Percentiles rank a stretch among this genome's conserved stretches.
phyloP scores from a whole-genome alignment of 2,888 invertebrate genomes.

The Drosophila planitibia region DNA sequence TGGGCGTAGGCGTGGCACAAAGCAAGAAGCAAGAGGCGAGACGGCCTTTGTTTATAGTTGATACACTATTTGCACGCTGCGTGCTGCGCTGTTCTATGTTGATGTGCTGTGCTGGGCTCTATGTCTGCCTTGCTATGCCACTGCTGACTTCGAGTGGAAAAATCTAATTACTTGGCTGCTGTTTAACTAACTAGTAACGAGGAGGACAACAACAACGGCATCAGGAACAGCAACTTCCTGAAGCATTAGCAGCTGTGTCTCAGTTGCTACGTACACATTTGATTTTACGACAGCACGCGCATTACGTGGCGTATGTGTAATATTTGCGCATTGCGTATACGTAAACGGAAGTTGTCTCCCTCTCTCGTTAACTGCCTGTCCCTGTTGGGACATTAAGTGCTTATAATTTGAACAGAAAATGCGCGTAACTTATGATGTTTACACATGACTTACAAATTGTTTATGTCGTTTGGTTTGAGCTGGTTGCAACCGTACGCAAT shows the following conservation, averaged over 20 bases:
- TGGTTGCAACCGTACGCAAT: conserved; percentile 16
- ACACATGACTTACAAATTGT: conserved; percentile 82
- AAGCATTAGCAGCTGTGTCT: conserved; percentile 46
- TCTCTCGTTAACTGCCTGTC: conserved; percentile 12
- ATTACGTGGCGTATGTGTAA: conserved; percentile 68
- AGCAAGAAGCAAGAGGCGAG: conserved; percentile 1
- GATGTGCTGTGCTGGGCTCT: background rate
- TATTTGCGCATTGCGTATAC: conserved; percentile 59
- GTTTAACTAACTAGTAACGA: conserved; percentile 65
- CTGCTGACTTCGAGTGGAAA: conserved; percentile 60
- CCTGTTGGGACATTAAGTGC: conserved; percentile 72
- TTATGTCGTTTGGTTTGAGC: conserved; percentile 67
- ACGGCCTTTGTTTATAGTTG: conserved; percentile 66
- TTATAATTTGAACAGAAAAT: conserved; percentile 76
- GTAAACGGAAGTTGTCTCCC: conserved; percentile 9
- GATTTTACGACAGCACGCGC: conserved; percentile 54
- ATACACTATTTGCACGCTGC: conserved; percentile 63
- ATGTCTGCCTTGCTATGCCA: conserved; percentile 16
- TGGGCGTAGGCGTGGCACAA: conserved; percentile 29
- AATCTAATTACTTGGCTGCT: conserved; percentile 76
- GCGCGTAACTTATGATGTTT: conserved; percentile 79
- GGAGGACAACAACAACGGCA: conserved; percentile 4
- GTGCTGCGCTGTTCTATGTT: background rate
- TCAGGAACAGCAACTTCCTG: conserved; percentile 6
- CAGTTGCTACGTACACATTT: conserved; percentile 28